Evolutionary conservation across 2,888 invertebrate species (phyloP), one percentile per base, ranked within the genome.

Genomic region (Latrodectus elegans): DNA sequence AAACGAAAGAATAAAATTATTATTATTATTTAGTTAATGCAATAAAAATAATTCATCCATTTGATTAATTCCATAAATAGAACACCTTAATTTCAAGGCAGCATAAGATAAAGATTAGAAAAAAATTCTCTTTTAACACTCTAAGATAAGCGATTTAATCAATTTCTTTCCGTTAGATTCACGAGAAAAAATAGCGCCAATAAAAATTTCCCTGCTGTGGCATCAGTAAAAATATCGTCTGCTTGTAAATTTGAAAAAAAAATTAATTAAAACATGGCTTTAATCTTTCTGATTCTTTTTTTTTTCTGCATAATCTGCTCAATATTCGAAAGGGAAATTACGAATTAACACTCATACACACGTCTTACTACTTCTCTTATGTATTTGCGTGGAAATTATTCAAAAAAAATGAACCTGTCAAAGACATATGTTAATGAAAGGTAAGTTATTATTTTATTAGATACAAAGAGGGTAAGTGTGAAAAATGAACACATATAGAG

Each of bases 261-360:
- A 55, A 65, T 76, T 76, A 76, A 76, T 76, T 76, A 76, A 76
- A 76, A 64, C 64, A 17, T 49, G 49, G 12, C 49, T 17, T 76
- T n/a, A n/a, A 12, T 49, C 26, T 38, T 38, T 55, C 11, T 10
- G 11, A 12, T 55, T 15, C 14, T 26, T 72, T 65, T 10, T 55
- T 65, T 10, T 55, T 73, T 26, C 38, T 38, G 38, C 38, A 38
- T 38, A 38, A 38, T 38, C 38, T 38, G 38, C 60, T 11, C n/a
- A 14, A 11, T 60, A 60, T 60, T 14, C 10, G 14, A n/a, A 60
- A 60, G n/a, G n/a, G 51, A 76, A 76, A 38, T 51, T 51, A 49
- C 65, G 65, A 76, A 76, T 76, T 49, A 64, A 76, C 49, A 65
- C 9, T 55, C n/a, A 49, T 55, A n/a, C 15, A 49, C 11, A 17